Base-by-base conservation (phyloP, 2,888 invertebrate species). In the Timema podura region DNA sequence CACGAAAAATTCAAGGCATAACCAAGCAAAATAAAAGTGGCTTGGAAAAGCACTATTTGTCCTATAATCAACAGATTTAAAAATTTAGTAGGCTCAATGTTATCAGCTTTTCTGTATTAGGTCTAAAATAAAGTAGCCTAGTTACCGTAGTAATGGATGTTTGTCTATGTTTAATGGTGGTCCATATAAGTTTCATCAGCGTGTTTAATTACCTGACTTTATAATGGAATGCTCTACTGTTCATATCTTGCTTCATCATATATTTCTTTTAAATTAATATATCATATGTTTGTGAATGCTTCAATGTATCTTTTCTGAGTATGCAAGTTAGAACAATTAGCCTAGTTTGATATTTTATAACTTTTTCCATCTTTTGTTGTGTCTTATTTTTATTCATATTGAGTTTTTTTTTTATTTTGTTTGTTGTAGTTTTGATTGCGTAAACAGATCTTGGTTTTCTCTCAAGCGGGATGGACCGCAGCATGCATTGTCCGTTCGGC, bases 361-460 rank as follows among this genome's bases (percentile, higher is more conserved):
- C 47, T 65, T 13, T 6, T 65, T 44, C 45, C 9, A 15, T 45
- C 45, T 15, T 61, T 16, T 65, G 44, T n/a, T 47, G 48, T n/a
- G 48, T 48, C 1, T 66, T 46, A 54, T 16, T 54, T 54, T 47
- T 57, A 16, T 30, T 51, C 10, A 10, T 11, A 16, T 67, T 44
- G 11, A 51, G 44, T 54, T 46, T 11, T 44, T 67, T 51, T 51
- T 54, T 67, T 68, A 8, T 67, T 65, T 65, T 65, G 54, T 49
- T 65, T 65, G 48, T 69, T 65, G 69, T 69, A 54, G 61, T 68
- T 48, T 45, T 68, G 61, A 64, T 49, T 44, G 48, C 48, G 69
- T 64, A 57, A 57, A 45, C 54, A 57, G 30, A 30, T 30, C 30
- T 30, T 30, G 30, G 30, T 30, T 30, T 30, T 51, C 49, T 48